Conservation (phyloP, 2,888 invertebrate species). For the Crossocerus cetratus region DNA sequence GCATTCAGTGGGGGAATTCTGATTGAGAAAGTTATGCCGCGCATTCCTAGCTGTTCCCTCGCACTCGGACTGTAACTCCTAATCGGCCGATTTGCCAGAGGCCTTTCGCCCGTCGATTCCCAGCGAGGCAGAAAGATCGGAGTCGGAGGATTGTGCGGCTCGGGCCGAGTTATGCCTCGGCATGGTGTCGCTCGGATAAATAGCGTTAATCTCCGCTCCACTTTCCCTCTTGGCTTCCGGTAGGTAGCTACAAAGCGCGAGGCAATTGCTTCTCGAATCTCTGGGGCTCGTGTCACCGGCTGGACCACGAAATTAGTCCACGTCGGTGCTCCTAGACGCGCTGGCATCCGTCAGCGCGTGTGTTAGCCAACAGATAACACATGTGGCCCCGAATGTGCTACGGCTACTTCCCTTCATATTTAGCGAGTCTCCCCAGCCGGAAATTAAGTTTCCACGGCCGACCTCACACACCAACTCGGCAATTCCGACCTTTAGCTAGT, state of each 20-base stretch:
- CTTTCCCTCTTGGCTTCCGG: slow-evolving; percentile 5
- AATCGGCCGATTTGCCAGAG: no score
- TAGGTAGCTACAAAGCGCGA: background rate
- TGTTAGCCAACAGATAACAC: background rate
- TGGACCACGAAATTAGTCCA: slow-evolving; percentile 2
- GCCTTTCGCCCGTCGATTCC: no score
- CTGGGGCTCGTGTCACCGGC: background rate
- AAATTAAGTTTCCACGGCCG: slow-evolving; percentile 41
- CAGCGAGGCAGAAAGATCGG: no score
- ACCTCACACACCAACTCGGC: slow-evolving; percentile 3
- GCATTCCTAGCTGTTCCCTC: background rate
- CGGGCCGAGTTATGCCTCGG: slow-evolving; percentile 22
- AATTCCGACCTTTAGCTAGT: slow-evolving; percentile 16
- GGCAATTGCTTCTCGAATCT: slow-evolving; percentile 11
- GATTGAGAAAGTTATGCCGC: slow-evolving; percentile 5
- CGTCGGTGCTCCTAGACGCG: background rate
- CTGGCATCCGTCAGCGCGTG: background rate
- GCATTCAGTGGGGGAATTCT: background rate
- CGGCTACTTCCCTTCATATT: slow-evolving; percentile 12
- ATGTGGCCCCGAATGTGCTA: background rate
- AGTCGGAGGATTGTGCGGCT: background rate
- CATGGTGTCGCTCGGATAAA: no score
- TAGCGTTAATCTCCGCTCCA: slow-evolving; percentile 29
- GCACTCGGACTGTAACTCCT: no score
- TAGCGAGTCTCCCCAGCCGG: slow-evolving; percentile 26